These are phyloP conservation scores for Diglossa cyanea DNA, from an alignment of 2,797 vertebrate species.

Conservation along the genomic window DNA sequence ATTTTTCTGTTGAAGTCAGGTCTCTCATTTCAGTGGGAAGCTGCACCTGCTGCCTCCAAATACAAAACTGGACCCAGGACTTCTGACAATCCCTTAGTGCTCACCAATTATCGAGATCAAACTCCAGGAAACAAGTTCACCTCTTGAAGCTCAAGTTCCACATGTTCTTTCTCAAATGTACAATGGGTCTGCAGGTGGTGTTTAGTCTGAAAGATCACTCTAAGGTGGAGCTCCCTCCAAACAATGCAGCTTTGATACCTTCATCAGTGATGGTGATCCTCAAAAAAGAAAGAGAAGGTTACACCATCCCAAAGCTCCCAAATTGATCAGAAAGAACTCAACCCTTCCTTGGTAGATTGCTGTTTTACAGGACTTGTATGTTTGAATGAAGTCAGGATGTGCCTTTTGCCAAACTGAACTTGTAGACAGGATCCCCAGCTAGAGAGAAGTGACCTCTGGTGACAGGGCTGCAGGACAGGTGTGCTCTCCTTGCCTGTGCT, in stretches of 20 bases:
- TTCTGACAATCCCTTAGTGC: neutral
- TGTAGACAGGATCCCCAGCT: neutral
- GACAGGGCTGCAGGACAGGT: neutral
- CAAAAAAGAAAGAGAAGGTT: neutral
- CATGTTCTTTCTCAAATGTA: neutral
- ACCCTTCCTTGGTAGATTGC: neutral
- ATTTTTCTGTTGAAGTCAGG: neutral
- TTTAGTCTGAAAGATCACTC: neutral
- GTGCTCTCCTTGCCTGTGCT: neutral
- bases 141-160: neutral
- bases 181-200: neutral
- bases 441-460: neutral
- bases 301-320: neutral
- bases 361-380: neutral
- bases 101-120: fast-evolving
- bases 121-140: neutral
- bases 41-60: neutral
- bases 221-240: neutral
- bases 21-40: neutral
- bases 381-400: neutral
- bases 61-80: neutral
- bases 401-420: neutral
- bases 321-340: neutral
- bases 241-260: neutral
- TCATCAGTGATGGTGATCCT: neutral